Evolutionary conservation across 2,113 vertebrate species (phyloP), one percentile per base, ranked within the genome.

Genomic region (Pitta sordida): DNA sequence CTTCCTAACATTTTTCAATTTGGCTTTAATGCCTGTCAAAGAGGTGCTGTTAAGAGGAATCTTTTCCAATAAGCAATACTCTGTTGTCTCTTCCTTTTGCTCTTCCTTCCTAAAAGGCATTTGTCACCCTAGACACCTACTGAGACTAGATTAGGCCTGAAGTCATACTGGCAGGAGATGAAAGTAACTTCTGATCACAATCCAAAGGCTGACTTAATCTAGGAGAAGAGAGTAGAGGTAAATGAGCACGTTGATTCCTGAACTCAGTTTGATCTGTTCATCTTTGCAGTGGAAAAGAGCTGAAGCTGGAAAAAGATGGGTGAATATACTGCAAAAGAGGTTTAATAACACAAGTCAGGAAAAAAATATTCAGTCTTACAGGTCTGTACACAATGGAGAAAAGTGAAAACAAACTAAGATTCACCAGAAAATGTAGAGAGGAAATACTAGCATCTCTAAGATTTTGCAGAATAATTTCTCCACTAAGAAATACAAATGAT

Each of bases 101-200:
- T 84, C 26, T 81, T 37, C 7, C 30, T 58, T 86, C 23, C 46
- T 36, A 83, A 69, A 94, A 64, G 74, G 13, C 64, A 74, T 8
- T 67, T 74, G 79, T 83, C 4, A 0, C 56, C 44, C 26, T 32
- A 81, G 77, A 79, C 32, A 82, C 36, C 52, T 44, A 36, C 60
- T 58, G 86, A 92, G 70, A 64, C 46, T 56, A 71, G 59, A 86
- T 78, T 70, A 93, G 37, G 65, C 60, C 73, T 83, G 55, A 93
- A 84, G 56, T 89, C 52, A 83, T 76, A 48, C 19, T 83, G 86
- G 88, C 76, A 87, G 41, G 27, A 90, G 65, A 89, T 94, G 65
- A 96, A 94, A 94, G 86, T 30, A 76, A 76, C 80, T 65, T 81
- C 44, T 82, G 74, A 84, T 88, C 48, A 62, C 56, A 86, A 64